Percentiles rank a stretch among this genome's conserved stretches.
Evolutionary conservation across 2,113 vertebrate genomes (phyloP).

Genomic region (Vireo altiloquus): DNA sequence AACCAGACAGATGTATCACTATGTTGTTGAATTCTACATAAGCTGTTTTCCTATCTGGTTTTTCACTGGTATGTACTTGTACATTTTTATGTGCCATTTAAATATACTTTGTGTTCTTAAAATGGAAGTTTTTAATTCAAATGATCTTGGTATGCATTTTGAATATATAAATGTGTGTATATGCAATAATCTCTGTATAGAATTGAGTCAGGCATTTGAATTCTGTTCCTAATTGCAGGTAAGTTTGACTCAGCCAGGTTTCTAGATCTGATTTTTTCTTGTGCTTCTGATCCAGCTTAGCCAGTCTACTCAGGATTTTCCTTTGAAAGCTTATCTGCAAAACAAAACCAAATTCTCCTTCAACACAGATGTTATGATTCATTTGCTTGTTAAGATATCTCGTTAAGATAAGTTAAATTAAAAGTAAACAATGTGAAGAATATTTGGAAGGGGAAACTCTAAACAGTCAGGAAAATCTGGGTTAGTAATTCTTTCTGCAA

Average conservation of each 20-base stretch:
- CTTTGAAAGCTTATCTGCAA: not conserved
- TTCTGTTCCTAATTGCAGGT: not conserved
- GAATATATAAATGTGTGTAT: not conserved
- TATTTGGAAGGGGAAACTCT: not conserved
- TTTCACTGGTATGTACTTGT: not conserved
- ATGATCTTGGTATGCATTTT: not conserved
- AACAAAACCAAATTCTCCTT: not conserved
- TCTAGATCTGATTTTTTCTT: not conserved
- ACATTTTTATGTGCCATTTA: not conserved
- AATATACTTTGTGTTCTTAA: not conserved
- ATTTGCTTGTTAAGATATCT: too few species aligned
- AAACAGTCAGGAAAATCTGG: not conserved
- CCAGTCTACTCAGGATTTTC: not conserved
- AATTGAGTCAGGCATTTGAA: not conserved
- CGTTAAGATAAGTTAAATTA: not conserved
- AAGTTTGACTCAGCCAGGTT: not conserved
- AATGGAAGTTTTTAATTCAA: not conserved
- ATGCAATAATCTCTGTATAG: not conserved
- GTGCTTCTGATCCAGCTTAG: not conserved
- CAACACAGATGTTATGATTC: not conserved
- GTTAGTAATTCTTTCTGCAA: not conserved
- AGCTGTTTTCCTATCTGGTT: not conserved
- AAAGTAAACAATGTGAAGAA: not conserved
- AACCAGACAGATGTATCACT: not conserved
- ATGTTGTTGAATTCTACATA: not conserved